Base-by-base conservation (phyloP, 1,140 invertebrate species). In the Lanistes nyassanus region DNA sequence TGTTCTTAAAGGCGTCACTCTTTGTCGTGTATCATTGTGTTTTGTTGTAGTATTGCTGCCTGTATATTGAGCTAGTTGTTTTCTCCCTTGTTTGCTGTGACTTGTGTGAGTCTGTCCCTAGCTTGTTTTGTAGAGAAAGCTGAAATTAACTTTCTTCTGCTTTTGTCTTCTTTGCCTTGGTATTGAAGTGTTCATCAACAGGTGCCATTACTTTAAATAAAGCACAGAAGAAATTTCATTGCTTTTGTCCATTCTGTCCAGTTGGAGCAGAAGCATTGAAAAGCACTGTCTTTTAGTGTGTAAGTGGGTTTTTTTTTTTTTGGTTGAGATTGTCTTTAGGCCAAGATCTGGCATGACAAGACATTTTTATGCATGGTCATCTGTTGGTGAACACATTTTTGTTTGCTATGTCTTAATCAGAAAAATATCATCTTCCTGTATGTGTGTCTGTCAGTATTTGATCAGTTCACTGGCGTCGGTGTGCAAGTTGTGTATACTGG, bases 51-150 rank as follows among this genome's bases (percentile, higher is more conserved):
- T 29, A 19, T 19, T 60, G 64, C 64, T 66, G 31, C 23, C 31
- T 66, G 37, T 36, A 66, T 23, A 31, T 23, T 37, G 58, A 34
- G 58, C 21, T 66, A 23, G 26, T 39, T 66, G 9, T 34, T 31
- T 36, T 34, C 11, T 66, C 64, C 11, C 23, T 66, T 66, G 29
- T 66, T 66, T 66, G 21, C 37, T n/a, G 36, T 36, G 64, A 34
- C 37, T 11, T 66, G 6, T 34, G 64, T 34, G 26, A 60, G 58
- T 60, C 11, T 29, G 4, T 26, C 11, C 23, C 9, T 16, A 29
- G n/a, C 31, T 60, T 60, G n/a, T 60, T 29, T 60, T 29, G 58
- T 60, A 29, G n/a, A 34, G n/a, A 60, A 60, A 60, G n/a, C 58
- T 29, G 58, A 29, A 34, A 29, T 60, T 60, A 29, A 29, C 58